These are phyloP conservation scores for Anguilla megastoma DNA, from an alignment of 2,797 vertebrate species.

Conservation along the genomic window DNA sequence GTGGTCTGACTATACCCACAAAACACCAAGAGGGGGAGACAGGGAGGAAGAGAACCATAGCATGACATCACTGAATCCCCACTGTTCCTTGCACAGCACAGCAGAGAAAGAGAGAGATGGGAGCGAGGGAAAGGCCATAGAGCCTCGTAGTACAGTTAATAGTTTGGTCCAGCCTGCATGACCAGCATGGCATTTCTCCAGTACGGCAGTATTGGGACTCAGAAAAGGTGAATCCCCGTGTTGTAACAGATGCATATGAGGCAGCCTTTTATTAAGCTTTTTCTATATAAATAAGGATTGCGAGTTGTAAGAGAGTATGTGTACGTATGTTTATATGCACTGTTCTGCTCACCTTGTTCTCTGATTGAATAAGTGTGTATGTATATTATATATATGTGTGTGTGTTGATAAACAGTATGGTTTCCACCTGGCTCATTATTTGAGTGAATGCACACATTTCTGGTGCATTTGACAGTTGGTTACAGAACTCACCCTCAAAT, in stretches of 20 bases:
- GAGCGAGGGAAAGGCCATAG: conserved; percentile 18
- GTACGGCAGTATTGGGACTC: neutral
- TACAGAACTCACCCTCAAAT: neutral
- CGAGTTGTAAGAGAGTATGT: neutral
- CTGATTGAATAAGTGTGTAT: neutral
- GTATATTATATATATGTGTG: neutral
- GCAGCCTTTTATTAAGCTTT: conserved; percentile 12
- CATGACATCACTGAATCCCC: conserved; percentile 24
- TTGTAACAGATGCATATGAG: neutral
- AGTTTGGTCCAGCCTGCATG: conserved; percentile 14
- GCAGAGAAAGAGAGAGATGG: conserved; percentile 16
- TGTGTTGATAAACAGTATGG: conserved; percentile 8
- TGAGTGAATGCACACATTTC: neutral
- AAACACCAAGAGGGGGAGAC: neutral
- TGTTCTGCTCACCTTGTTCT: neutral
- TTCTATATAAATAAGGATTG: conserved; percentile 12
- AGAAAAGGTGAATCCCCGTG: neutral
- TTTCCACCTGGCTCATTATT: neutral
- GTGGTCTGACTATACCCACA: neutral
- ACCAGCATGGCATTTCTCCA: conserved; percentile 26
- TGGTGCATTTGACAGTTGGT: neutral
- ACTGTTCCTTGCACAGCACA: conserved; percentile 27
- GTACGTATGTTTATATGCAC: conserved; percentile 14
- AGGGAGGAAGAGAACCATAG: neutral
- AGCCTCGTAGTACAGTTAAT: neutral